Base-by-base conservation (phyloP, 1,140 invertebrate genomes). In the Watersipora subatra region DNA sequence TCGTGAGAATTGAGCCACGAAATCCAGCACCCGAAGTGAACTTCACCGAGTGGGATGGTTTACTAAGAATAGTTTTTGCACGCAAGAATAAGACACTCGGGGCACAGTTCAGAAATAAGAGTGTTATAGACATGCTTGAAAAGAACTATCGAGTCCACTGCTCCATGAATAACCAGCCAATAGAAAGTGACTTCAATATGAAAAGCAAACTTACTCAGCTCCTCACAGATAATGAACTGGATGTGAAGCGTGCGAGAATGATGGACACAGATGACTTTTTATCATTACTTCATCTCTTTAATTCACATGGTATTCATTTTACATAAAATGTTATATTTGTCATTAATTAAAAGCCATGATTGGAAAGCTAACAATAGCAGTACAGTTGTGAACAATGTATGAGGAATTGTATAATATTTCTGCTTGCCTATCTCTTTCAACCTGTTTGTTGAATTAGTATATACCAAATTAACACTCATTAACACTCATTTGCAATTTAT, bases 181-280 rank as follows among this genome's bases (percentile, higher is more conserved):
- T 97, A 26, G 85, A 88, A 59, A 82, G 86, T 69, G 84, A 89
- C 76, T 93, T 97, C 79, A 85, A 90, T 74, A 89, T 97, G 30
- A 95, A 95, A 81, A 76, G 83, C 59, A 89, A 90, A 79, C 82
- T 97, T 1, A 86, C 88, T 73, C 76, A 87, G 20, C 86, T 96
- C 67, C 81, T 99, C 46, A 76, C 79, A 67, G 75, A 86, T 66
- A 78, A 71, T 64, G 76, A 75, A 29, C 89, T 87, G 73, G 85
- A 86, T 69, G 84, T 90, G 63, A 90, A 88, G 80, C 83, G 96
- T 76, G 90, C 96, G 1, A 84, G 95, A 75, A 88, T 86, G 1
- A 93, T 99, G 93, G 92, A 96, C 73, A 88, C 93, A 69, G 94
- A 98, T 82, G 93, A 99, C 75, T 98, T 99, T 81, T 87, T 97